Conservation (phyloP, 2,888 invertebrate genomes). For the Eulithis prunata region DNA sequence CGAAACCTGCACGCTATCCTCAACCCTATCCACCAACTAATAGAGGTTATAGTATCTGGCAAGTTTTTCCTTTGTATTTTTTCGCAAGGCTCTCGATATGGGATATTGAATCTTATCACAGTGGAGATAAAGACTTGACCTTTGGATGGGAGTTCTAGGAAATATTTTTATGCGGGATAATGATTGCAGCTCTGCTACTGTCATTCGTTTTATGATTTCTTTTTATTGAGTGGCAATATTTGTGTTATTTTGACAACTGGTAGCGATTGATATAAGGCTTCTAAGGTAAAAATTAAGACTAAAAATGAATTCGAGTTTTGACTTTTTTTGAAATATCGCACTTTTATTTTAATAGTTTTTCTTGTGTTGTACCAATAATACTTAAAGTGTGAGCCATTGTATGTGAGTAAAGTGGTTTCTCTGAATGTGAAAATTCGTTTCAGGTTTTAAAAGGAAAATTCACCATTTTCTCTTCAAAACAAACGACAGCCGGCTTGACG, state of each 20-base stretch:
- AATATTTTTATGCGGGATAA: conserved; percentile 27
- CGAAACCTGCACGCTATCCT: not conserved
- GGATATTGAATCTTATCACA: conserved; percentile 11
- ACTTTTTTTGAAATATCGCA: too few species aligned
- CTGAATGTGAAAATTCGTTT: too few species aligned
- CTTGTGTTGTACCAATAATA: too few species aligned
- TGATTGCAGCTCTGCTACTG: conserved; percentile 33
- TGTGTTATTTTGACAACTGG: not conserved
- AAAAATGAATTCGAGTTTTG: too few species aligned
- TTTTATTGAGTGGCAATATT: conserved; percentile 19
- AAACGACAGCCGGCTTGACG: too few species aligned
- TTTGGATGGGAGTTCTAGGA: conserved; percentile 12
- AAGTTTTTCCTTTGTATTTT: conserved; percentile 1
- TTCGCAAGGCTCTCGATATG: conserved; percentile 5
- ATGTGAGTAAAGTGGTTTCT: too few species aligned
- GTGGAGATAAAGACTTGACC: not conserved
- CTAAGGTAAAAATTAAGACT: not conserved
- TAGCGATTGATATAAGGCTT: not conserved
- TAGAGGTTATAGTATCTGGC: not conserved
- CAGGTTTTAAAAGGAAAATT: too few species aligned
- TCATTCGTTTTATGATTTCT: conserved; percentile 19
- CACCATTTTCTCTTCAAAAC: too few species aligned
- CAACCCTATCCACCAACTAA: not conserved
- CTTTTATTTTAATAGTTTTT: too few species aligned
- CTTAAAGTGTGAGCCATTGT: too few species aligned